Percentiles rank a stretch among this genome's conserved stretches.
Conservation (phyloP, 2,888 invertebrate genomes). For the Dryocosmus kuriphilus region DNA sequence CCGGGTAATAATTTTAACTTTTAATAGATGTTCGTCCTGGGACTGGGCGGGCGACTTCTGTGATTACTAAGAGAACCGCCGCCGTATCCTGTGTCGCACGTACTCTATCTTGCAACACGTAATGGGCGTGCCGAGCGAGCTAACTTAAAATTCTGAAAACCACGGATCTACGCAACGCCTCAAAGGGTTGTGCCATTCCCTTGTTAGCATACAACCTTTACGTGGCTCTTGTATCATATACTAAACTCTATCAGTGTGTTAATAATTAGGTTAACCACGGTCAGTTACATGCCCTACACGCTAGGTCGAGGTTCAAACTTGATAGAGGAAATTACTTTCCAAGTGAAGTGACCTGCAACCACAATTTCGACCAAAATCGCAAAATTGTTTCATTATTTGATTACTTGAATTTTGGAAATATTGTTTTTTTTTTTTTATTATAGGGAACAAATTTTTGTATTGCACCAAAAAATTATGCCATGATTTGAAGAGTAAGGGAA, state of each 20-base stretch:
- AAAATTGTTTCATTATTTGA: neutral
- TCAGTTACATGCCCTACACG: slow-evolving; percentile 29
- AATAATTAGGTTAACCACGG: slow-evolving; percentile 37
- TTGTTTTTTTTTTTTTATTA: too few species aligned
- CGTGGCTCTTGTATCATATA: slow-evolving; percentile 16
- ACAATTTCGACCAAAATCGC: neutral
- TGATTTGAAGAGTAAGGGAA: too few species aligned
- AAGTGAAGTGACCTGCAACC: neutral
- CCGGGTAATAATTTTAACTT: slow-evolving; percentile 35
- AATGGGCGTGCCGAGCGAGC: slow-evolving; percentile 24
- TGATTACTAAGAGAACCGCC: slow-evolving; percentile 30
- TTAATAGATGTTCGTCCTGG: slow-evolving; percentile 23
- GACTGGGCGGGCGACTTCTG: slow-evolving; percentile 21
- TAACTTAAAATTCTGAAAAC: slow-evolving; percentile 30
- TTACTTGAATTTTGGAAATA: neutral
- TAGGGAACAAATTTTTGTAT: too few species aligned
- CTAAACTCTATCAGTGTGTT: slow-evolving; percentile 23
- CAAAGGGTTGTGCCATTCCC: neutral
- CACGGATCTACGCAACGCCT: neutral
- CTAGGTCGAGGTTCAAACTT: slow-evolving; percentile 2
- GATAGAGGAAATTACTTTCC: slow-evolving; percentile 19
- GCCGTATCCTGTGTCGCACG: slow-evolving; percentile 15
- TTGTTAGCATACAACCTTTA: too few species aligned
- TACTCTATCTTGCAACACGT: slow-evolving; percentile 28
- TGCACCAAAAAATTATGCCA: too few species aligned